Base-by-base conservation (phyloP, 2,797 vertebrate genomes). In the Malacoctenus gilli region DNA sequence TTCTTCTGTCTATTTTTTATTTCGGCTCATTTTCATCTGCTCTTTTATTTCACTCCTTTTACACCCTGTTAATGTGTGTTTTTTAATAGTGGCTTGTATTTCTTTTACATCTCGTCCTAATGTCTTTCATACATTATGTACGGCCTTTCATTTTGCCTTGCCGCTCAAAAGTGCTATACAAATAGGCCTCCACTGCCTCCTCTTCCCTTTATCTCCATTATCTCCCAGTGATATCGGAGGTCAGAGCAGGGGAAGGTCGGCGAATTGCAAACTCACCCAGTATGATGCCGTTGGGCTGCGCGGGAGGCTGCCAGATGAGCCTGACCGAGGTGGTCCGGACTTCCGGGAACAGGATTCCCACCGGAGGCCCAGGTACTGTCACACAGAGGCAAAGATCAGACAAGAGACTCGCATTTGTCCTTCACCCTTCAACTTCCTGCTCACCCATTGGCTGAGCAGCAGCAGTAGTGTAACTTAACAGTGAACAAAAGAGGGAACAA, bases 341-440 rank as follows among this genome's bases (percentile, higher is more conserved):
- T 85, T 99, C 97, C 0, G 97, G 97, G 77, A 99, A 99, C 37
- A 98, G 92, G 73, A 99, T 96, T 54, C 96, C 96, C 49, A 96
- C 85, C 0, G 96, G 96, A 16, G 95, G 96, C 0, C 97, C 96
- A 0, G 97, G 97, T 25, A 99, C 97, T 99, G 63, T 19, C 14
- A 58, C 22, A 28, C 39, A 19, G 19, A 28, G 25, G 5, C 6
- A 5, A 28, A 28, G 1, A 28, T 28, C 25, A 28, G 25, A n/a
- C n/a, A n/a, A n/a, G n/a, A n/a, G n/a, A n/a, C n/a, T n/a, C n/a
- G n/a, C n/a, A n/a, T n/a, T n/a, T n/a, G n/a, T n/a, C n/a, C n/a
- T n/a, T n/a, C n/a, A n/a, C n/a, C n/a, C n/a, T n/a, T n/a, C n/a
- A n/a, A n/a, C n/a, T n/a, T n/a, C n/a, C n/a, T n/a, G n/a, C n/a